phyloP scores from a whole-genome alignment of 1,140 invertebrate species.

The Drosophila melanica region DNA sequence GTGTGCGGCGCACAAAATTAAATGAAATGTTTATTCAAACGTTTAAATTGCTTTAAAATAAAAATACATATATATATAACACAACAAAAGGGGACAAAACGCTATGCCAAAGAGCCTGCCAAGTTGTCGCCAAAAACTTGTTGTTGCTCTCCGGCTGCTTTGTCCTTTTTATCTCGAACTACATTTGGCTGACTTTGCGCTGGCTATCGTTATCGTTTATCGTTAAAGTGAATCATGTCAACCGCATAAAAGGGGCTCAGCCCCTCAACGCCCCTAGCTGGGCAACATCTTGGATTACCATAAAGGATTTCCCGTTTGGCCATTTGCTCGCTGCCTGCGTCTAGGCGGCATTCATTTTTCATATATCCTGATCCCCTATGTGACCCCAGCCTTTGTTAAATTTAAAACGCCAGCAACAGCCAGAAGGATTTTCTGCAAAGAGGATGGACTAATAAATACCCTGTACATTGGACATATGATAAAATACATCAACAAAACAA shows the following conservation, averaged over 20 bases:
- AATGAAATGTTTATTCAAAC: slow-evolving; percentile 82
- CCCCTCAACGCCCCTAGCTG: slow-evolving; percentile 1
- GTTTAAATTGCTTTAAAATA: slow-evolving; percentile 72
- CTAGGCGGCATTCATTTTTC: slow-evolving; percentile 79
- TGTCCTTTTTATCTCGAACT: slow-evolving; percentile 57
- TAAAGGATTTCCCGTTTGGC: slow-evolving; percentile 63
- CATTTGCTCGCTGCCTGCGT: slow-evolving; percentile 31
- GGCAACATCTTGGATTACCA: slow-evolving; percentile 77
- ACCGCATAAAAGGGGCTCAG: slow-evolving; percentile 61
- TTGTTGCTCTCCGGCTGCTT: slow-evolving; percentile 32
- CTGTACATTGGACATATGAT: not conserved
- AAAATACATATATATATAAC: slow-evolving; percentile 11
- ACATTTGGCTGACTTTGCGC: slow-evolving; percentile 69
- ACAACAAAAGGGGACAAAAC: slow-evolving; percentile 46
- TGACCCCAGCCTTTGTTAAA: slow-evolving; percentile 64
- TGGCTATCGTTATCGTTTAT: slow-evolving; percentile 75
- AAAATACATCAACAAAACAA: no score
- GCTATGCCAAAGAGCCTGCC: slow-evolving; percentile 71
- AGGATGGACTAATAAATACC: slow-evolving; percentile 1
- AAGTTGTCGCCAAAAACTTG: slow-evolving; percentile 70
- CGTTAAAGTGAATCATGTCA: slow-evolving; percentile 79
- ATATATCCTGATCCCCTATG: slow-evolving; percentile 60
- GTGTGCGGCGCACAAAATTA: slow-evolving; percentile 66
- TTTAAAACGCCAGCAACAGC: slow-evolving; percentile 68
- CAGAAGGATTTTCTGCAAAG: not conserved